phyloP scores from a whole-genome alignment of 2,113 vertebrate species.

The Brevimyrus niger region DNA sequence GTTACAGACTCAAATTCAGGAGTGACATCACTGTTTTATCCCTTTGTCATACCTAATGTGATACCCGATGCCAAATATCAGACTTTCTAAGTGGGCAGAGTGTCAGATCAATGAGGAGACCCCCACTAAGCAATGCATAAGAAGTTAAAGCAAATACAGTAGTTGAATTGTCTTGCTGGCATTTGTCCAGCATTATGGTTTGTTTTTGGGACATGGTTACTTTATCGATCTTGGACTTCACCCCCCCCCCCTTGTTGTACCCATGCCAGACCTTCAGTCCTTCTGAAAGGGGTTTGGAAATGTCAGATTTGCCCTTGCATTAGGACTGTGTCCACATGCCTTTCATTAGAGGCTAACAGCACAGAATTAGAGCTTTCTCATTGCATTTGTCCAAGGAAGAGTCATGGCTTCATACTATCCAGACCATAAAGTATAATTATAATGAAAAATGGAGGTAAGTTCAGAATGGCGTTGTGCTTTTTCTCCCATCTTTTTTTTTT shows the following conservation, averaged over 20 bases:
- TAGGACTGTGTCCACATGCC: not conserved
- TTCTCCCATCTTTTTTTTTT: constrained; percentile 17
- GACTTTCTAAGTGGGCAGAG: not conserved
- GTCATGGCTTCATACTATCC: constrained; percentile 24
- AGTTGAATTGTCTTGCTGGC: not conserved
- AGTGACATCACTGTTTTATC: not conserved
- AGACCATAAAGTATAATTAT: constrained; percentile 41
- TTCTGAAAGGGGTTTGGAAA: not conserved
- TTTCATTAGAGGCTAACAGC: constrained; percentile 10
- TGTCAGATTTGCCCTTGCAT: not conserved
- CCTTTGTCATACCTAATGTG: not conserved
- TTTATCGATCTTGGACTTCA: not conserved
- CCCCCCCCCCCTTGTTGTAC: not conserved
- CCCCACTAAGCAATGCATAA: not conserved
- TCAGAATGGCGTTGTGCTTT: constrained; percentile 33
- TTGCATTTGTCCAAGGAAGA: constrained; percentile 13
- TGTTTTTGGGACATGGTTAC: not conserved
- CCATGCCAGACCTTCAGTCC: not conserved
- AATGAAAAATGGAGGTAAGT: constrained; percentile 35
- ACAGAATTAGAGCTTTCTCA: not conserved
- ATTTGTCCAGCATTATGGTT: not conserved
- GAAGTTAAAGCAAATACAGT: not conserved
- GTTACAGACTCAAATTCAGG: not conserved
- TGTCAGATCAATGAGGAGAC: not conserved
- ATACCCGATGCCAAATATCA: not conserved